Base-by-base conservation (phyloP, 2,888 invertebrate genomes). In the Poecilobothrus nobilitatus region DNA sequence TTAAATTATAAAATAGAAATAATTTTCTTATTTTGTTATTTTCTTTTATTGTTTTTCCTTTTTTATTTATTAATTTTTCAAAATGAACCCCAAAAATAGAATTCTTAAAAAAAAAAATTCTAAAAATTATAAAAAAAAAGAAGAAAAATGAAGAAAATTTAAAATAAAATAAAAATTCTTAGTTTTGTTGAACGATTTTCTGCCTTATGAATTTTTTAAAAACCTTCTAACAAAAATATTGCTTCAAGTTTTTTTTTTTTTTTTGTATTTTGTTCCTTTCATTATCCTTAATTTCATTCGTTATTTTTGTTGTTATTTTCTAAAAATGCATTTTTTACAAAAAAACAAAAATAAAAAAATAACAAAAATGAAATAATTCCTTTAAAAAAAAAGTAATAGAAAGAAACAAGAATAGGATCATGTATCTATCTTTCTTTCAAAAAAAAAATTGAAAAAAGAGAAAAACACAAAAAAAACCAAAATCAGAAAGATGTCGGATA, bases 121-220 rank as follows among this genome's bases (percentile, higher is more conserved):
- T 6, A 41, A 41, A 41, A 41, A 6, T 6, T 2, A 41, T 12
- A 41, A 41, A 15, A 41, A 41, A 41, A 41, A 41, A 41, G 2
- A 41, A 41, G 15, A 41, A 41, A 41, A 41, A 41, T 41, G 4
- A 41, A 41, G 41, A 41, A 41, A 41, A 41, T 41, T 41, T 27
- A 27, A 27, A 27, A 15, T 41, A 41, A 41, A 41, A 41, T 41
- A 12, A 9, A 15, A 12, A 41, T 53, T 18, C 15, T 53, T 53
- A 53, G 53, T 53, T 53, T 53, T 53, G 53, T 53, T 53, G 53
- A 53, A 53, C 53, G 18, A 53, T 53, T 53, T 53, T 53, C 53
- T 53, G 53, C 53, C 53, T 53, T 53, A 53, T 53, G 53, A 53
- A 53, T 53, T 53, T 53, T 53, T 53, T 15, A 53, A 53, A 53